Percentiles rank a stretch among this genome's conserved stretches.
phyloP scores from a whole-genome alignment of 2,888 invertebrate genomes.

The Pharmacophagus antenor region DNA sequence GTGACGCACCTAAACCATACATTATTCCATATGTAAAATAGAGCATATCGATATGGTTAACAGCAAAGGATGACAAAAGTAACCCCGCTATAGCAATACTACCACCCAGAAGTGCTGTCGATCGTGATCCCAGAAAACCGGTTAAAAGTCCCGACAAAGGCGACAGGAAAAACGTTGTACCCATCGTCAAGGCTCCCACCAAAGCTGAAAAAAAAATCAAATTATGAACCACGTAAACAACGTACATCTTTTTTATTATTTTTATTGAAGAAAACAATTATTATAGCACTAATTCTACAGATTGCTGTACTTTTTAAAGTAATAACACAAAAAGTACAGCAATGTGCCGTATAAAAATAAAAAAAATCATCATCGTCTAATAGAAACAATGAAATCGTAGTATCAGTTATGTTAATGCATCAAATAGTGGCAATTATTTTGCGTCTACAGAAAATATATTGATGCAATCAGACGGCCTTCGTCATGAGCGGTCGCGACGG shows the following conservation, averaged over 20 bases:
- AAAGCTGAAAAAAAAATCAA: slow-evolving; percentile 84
- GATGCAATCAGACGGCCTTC: slow-evolving; percentile 58
- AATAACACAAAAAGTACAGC: no score
- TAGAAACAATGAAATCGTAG: slow-evolving; percentile 16
- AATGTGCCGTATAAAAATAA: no score
- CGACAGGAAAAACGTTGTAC: slow-evolving; percentile 93
- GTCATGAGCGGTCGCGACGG: slow-evolving; percentile 40
- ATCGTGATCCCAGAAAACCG: slow-evolving; percentile 90
- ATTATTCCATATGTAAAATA: slow-evolving; percentile 94
- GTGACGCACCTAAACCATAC: slow-evolving; percentile 93
- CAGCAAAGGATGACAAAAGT: slow-evolving; percentile 89
- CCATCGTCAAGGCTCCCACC: slow-evolving; percentile 93
- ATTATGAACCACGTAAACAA: slow-evolving; percentile 1
- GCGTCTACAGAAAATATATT: slow-evolving; percentile 36
- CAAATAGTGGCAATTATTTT: slow-evolving; percentile 36
- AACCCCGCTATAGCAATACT: slow-evolving; percentile 88
- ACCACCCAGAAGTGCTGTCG: slow-evolving; percentile 92
- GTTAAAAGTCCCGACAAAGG: slow-evolving; percentile 93
- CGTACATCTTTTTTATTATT: neutral
- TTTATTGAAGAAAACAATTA: no score
- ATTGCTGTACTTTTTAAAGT: no score
- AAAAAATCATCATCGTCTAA: slow-evolving; percentile 6
- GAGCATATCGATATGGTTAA: slow-evolving; percentile 84
- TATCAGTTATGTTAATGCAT: slow-evolving; percentile 19
- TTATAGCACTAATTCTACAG: no score